Evolutionary conservation across 2,888 invertebrate genomes (phyloP).

Genomic region (Drosophila sordidula): DNA sequence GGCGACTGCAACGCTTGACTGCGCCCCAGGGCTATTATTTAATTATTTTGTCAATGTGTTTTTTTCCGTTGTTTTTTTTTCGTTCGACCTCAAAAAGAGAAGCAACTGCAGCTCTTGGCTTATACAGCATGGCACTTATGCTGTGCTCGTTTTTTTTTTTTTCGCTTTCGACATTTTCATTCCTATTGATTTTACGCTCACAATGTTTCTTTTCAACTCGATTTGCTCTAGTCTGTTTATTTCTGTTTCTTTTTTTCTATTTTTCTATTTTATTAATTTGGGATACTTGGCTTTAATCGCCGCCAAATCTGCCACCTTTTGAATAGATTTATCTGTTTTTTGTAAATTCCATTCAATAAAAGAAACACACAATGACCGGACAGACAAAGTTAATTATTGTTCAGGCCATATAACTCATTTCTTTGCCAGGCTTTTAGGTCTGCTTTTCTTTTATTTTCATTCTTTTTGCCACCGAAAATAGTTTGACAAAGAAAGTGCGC

Average conservation of each 20-base stretch:
- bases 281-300: slow-evolving; percentile 54
- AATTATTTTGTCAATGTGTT: slow-evolving; percentile 77
- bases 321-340: slow-evolving; percentile 25
- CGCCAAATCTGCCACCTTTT: slow-evolving; percentile 47
- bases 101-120: slow-evolving; percentile 33
- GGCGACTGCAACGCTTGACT: slow-evolving; percentile 62
- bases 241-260: slow-evolving; percentile 8
- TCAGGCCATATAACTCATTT: slow-evolving; percentile 45
- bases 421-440: slow-evolving; percentile 30
- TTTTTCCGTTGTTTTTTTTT: slow-evolving; percentile 6
- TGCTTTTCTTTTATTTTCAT: slow-evolving; percentile 43
- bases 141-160: slow-evolving; percentile 24
- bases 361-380: slow-evolving; percentile 25
- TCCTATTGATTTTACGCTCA: slow-evolving; percentile 36
- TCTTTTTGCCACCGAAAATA: slow-evolving; percentile 46
- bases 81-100: slow-evolving; percentile 43
- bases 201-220: slow-evolving; percentile 24
- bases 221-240: slow-evolving; percentile 42
- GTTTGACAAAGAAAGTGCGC: slow-evolving; percentile 70
- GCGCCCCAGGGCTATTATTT: slow-evolving; percentile 71
- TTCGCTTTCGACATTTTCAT: slow-evolving; percentile 11
- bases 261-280: slow-evolving; percentile 34
- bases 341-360: slow-evolving; percentile 49
- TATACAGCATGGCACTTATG: slow-evolving; percentile 26
- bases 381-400: slow-evolving; percentile 62